These are phyloP conservation scores for Odocoileus virginianus DNA, from an alignment of 2,113 vertebrate species.

Conservation along the genomic window DNA sequence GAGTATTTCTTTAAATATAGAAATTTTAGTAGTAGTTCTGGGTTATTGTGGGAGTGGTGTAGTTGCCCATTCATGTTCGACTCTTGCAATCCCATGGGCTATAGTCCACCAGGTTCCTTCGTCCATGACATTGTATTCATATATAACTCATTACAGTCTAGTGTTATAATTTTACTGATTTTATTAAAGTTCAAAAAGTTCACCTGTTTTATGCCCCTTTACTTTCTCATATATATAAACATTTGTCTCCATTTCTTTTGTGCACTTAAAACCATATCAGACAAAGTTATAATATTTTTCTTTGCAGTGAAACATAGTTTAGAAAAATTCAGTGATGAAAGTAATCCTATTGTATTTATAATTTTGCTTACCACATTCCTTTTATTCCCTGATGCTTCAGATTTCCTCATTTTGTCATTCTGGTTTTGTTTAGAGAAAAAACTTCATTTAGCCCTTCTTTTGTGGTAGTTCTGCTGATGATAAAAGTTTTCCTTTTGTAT, in stretches of 20 bases:
- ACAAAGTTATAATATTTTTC: background rate
- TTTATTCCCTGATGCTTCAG: background rate
- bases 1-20: background rate
- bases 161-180: background rate
- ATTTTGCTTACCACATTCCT: background rate
- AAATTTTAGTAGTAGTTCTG: background rate
- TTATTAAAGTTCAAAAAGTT: background rate
- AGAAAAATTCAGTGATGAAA: background rate
- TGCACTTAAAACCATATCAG: background rate
- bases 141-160: background rate
- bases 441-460: background rate
- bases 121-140: background rate
- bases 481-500: background rate
- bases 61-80: background rate
- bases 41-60: background rate
- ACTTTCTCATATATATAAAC: background rate
- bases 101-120: background rate
- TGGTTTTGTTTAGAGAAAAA: background rate
- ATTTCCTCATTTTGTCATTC: background rate
- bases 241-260: background rate
- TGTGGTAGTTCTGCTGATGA: background rate
- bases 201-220: background rate
- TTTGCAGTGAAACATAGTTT: background rate
- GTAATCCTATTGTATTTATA: background rate
- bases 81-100: background rate